Evolutionary conservation across 2,113 vertebrate species (phyloP).

Genomic region (Ariopsis seemanni): DNA sequence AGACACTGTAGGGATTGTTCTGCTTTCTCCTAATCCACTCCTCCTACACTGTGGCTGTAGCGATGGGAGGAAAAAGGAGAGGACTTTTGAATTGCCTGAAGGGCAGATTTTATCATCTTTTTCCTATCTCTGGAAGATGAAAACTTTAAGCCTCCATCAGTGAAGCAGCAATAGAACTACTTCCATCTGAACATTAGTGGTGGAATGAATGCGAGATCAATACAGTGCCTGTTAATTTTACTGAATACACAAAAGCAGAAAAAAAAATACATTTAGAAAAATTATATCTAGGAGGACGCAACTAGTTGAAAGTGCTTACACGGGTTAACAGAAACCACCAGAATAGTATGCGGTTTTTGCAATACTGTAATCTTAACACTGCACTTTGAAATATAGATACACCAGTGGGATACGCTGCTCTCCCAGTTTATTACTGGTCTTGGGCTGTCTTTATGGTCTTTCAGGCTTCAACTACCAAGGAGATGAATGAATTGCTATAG

Average conservation of each 20-base stretch:
- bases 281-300: not conserved
- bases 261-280: not conserved
- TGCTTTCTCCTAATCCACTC: not conserved
- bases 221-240: not conserved
- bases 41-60: slow-evolving; percentile 9
- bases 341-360: not conserved
- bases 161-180: slow-evolving; percentile 45
- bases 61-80: slow-evolving; percentile 9
- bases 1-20: slow-evolving; percentile 10
- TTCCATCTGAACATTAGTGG: slow-evolving; percentile 59
- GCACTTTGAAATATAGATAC: not conserved
- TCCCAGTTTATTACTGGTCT: not conserved
- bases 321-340: not conserved
- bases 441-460: not conserved
- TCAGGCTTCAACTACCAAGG: not conserved
- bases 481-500: too few relatives aligned
- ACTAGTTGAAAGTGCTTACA: not conserved
- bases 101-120: slow-evolving; percentile 2
- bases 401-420: not conserved
- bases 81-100: slow-evolving; percentile 20
- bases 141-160: slow-evolving; percentile 32
- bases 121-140: slow-evolving; percentile 30
- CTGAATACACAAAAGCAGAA: not conserved
- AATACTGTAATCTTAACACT: not conserved
- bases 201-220: slow-evolving; percentile 2